These are phyloP conservation scores for Hippocampus zosterae DNA, from an alignment of 2,113 vertebrate species.

Conservation along the genomic window DNA sequence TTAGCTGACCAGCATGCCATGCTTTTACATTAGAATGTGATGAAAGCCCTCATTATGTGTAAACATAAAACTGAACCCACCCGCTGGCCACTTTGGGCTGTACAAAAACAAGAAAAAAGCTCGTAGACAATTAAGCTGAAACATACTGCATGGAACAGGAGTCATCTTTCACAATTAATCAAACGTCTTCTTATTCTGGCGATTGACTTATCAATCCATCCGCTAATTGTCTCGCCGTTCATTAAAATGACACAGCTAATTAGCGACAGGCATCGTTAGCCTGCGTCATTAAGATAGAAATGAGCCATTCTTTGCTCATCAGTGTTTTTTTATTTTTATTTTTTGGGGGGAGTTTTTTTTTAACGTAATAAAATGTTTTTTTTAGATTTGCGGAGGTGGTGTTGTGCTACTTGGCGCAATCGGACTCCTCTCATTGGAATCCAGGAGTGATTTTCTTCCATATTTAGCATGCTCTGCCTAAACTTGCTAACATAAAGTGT, in stretches of 20 bases:
- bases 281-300: not conserved
- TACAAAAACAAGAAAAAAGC: not conserved
- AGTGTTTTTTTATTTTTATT: not conserved
- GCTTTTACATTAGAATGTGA: not conserved
- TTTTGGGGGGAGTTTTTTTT: not conserved
- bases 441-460: too few species aligned
- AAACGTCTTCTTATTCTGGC: not conserved
- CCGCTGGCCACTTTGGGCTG: not conserved
- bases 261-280: not conserved
- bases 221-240: not conserved
- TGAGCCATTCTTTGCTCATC: not conserved
- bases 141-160: not conserved
- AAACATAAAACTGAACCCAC: not conserved
- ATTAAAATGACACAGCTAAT: not conserved
- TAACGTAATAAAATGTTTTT: not conserved
- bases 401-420: too few species aligned
- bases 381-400: not conserved
- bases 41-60: not conserved
- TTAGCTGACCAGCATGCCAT: not conserved
- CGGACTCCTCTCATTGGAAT: too few species aligned
- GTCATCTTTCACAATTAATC: constrained; percentile 3
- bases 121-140: not conserved
- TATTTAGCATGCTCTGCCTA: too few species aligned
- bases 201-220: not conserved
- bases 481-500: too few species aligned